Conservation (phyloP, 2,113 vertebrate species). For the Marmota flaviventris region DNA sequence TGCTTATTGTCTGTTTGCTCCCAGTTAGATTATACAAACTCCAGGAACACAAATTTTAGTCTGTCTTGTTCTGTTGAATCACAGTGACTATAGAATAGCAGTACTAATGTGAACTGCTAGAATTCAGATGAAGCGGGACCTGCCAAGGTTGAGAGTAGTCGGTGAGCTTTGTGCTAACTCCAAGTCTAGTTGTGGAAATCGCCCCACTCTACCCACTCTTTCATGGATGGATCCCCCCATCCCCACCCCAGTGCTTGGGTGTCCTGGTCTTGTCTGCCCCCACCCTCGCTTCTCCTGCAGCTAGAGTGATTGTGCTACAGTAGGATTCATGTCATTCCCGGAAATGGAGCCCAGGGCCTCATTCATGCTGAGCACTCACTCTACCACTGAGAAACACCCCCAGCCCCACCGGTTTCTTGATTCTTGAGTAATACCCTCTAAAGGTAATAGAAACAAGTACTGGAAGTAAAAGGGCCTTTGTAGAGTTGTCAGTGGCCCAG, state of each 20-base stretch:
- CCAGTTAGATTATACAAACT: neutral
- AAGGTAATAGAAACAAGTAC: conserved; percentile 1
- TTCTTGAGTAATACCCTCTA: conserved; percentile 33
- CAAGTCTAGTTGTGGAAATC: neutral
- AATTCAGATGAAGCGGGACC: neutral
- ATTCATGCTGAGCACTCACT: neutral
- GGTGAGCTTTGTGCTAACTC: neutral
- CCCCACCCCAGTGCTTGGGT: neutral
- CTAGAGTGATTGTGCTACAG: neutral
- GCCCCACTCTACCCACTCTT: neutral
- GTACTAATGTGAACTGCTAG: too few relatives aligned
- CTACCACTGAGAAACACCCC: neutral
- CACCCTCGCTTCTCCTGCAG: neutral
- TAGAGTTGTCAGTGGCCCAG: neutral
- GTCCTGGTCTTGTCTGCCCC: neutral
- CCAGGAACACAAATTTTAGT: neutral
- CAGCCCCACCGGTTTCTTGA: neutral
- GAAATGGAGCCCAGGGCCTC: neutral
- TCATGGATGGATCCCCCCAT: too few relatives aligned
- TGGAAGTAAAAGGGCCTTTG: conserved; percentile 75
- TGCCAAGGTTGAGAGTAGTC: neutral
- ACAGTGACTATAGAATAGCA: neutral
- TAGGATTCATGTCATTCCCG: neutral
- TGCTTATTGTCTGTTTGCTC: neutral
- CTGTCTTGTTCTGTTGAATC: neutral